These are phyloP conservation scores for Agrilus cyanescens DNA, from an alignment of 2,888 invertebrate species.

Conservation along the genomic window DNA sequence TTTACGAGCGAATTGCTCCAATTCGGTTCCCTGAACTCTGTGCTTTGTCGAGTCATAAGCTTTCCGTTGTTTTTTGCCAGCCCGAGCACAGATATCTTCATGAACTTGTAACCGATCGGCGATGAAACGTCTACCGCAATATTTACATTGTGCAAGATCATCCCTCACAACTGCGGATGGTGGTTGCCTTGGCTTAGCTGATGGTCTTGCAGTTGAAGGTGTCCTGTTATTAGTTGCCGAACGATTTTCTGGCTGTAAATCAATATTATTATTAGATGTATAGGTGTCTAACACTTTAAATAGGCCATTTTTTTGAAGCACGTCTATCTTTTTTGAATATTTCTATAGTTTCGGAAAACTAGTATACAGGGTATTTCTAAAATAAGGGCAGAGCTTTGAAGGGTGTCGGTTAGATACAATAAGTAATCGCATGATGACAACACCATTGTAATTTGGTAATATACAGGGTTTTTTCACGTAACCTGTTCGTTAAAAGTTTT, in stretches of 20 bases:
- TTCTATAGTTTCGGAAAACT: no score
- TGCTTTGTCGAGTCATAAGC: constrained; percentile 85
- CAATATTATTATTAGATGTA: no score
- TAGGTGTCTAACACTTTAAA: no score
- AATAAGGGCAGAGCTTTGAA: no score
- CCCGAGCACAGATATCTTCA: constrained; percentile 72
- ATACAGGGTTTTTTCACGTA: no score
- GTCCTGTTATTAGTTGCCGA: constrained; percentile 10
- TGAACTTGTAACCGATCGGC: constrained; percentile 72
- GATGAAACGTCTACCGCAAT: constrained; percentile 73
- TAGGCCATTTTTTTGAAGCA: no score
- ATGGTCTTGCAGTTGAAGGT: constrained; percentile 23
- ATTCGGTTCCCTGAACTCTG: constrained; percentile 81
- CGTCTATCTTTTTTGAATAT: no score
- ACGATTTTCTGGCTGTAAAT: neutral
- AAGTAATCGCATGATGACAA: no score
- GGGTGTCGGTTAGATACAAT: no score
- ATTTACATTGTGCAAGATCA: constrained; percentile 48
- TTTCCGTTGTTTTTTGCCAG: constrained; percentile 71
- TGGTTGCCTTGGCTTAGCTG: constrained; percentile 21
- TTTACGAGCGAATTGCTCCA: constrained; percentile 55
- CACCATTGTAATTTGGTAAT: no score
- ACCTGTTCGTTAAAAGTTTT: no score
- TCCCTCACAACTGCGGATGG: constrained; percentile 28
- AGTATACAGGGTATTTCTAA: no score